phyloP scores from a whole-genome alignment of 2,797 vertebrate species.

The Protonibea diacanthus region DNA sequence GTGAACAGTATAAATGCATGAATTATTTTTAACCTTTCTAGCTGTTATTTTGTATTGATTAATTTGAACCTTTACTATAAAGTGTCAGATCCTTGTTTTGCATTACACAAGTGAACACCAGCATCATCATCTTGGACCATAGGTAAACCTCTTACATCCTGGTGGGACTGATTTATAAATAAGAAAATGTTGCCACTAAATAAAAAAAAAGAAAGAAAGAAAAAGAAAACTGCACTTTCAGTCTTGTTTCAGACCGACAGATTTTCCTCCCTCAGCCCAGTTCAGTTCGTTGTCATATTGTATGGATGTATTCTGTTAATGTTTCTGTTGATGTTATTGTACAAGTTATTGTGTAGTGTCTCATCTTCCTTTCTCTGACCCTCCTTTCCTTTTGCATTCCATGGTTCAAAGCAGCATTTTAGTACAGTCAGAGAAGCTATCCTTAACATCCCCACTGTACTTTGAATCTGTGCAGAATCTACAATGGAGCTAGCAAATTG shows the following conservation, averaged over 20 bases:
- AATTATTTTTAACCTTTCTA: not conserved
- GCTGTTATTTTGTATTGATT: not conserved
- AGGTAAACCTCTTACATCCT: conserved; percentile 1
- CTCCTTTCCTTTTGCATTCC: conserved; percentile 53
- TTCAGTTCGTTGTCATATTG: conserved; percentile 44
- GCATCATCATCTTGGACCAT: not conserved
- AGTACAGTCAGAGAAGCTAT: conserved; percentile 49
- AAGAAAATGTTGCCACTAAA: not conserved
- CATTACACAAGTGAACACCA: not conserved
- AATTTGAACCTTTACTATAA: no score
- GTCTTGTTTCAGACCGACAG: conserved; percentile 51
- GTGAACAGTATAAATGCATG: no score
- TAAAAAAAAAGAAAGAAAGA: no score
- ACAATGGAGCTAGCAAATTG: not conserved
- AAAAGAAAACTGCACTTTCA: conserved; percentile 48
- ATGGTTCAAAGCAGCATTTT: conserved; percentile 71
- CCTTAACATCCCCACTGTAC: not conserved
- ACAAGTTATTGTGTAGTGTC: conserved; percentile 49
- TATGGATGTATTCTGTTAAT: conserved; percentile 51
- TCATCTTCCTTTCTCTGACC: conserved; percentile 54
- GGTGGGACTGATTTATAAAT: not conserved
- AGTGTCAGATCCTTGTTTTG: not conserved
- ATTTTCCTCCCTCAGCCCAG: conserved; percentile 46
- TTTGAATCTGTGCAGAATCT: not conserved
- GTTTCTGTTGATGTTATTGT: conserved; percentile 49